Percentiles rank a stretch among this genome's conserved stretches.
phyloP scores from a whole-genome alignment of 2,113 vertebrate species.

The Myodes glareolus region DNA sequence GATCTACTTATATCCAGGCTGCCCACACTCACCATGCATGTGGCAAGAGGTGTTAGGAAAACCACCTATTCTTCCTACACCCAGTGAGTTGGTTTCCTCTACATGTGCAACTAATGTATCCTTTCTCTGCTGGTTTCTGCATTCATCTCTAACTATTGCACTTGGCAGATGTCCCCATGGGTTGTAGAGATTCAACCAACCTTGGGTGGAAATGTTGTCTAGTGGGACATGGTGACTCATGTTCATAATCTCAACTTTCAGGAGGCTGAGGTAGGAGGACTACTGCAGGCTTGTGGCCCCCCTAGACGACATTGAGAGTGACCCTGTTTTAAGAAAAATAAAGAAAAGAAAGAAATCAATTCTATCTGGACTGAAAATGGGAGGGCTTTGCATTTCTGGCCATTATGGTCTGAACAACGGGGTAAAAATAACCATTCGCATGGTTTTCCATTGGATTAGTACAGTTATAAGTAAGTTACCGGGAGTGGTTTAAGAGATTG shows the following conservation, averaged over 20 bases:
- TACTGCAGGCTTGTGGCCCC: neutral
- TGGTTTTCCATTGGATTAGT: neutral
- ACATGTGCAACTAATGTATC: rapidly evolving
- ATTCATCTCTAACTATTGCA: too few species aligned
- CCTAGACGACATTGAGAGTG: neutral
- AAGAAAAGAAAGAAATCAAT: neutral
- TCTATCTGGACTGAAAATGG: neutral
- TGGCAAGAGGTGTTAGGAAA: neutral
- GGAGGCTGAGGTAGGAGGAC: neutral
- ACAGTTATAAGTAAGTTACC: neutral
- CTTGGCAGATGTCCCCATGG: neutral
- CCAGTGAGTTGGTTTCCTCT: rapidly evolving
- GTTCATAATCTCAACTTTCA: neutral
- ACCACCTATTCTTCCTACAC: neutral
- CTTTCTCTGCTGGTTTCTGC: neutral
- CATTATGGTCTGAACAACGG: too few species aligned
- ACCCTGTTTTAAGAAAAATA: neutral
- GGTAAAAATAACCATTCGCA: too few species aligned
- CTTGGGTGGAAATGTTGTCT: neutral
- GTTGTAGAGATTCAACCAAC: neutral
- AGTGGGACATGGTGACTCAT: neutral
- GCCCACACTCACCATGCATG: too few species aligned
- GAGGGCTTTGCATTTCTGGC: neutral
- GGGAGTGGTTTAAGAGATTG: neutral
- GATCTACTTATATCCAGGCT: neutral